These are phyloP conservation scores for Clistopyga incitator DNA, from an alignment of 2,888 invertebrate genomes.

Conservation along the genomic window DNA sequence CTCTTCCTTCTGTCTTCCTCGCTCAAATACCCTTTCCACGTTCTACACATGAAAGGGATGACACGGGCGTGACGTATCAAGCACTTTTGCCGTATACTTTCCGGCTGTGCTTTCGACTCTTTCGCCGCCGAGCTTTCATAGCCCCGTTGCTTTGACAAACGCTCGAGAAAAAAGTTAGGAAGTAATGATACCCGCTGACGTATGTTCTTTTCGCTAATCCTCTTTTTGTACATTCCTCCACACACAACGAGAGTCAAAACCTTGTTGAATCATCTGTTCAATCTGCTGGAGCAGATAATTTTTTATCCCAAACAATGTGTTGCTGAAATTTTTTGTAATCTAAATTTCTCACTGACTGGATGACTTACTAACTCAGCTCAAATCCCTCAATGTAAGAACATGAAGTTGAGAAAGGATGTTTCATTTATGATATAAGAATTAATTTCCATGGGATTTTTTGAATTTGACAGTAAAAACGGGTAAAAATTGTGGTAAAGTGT, in stretches of 20 bases:
- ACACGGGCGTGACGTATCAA: conserved; percentile 38
- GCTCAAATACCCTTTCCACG: not conserved
- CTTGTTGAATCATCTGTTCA: no score
- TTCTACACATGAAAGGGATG: conserved; percentile 30
- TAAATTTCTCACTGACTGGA: no score
- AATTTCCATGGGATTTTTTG: no score
- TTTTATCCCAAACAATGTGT: not conserved
- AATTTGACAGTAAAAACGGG: no score
- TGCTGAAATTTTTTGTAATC: not conserved
- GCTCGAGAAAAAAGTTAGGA: not conserved
- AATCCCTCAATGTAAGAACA: no score
- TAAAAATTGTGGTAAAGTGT: no score
- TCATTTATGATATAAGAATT: no score
- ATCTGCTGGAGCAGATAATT: no score
- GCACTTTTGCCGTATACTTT: conserved; percentile 27
- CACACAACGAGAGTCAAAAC: not conserved
- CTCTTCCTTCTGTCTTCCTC: conserved; percentile 13
- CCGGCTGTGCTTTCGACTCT: conserved; percentile 4
- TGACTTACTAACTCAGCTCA: no score
- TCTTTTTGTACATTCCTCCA: not conserved
- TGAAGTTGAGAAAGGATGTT: no score
- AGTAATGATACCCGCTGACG: conserved; percentile 19
- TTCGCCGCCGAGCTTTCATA: conserved; percentile 27
- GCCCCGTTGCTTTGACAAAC: conserved; percentile 30
- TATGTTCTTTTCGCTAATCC: not conserved